Evolutionary conservation across 2,797 vertebrate species (phyloP).

Genomic region (Siniperca undulata): DNA sequence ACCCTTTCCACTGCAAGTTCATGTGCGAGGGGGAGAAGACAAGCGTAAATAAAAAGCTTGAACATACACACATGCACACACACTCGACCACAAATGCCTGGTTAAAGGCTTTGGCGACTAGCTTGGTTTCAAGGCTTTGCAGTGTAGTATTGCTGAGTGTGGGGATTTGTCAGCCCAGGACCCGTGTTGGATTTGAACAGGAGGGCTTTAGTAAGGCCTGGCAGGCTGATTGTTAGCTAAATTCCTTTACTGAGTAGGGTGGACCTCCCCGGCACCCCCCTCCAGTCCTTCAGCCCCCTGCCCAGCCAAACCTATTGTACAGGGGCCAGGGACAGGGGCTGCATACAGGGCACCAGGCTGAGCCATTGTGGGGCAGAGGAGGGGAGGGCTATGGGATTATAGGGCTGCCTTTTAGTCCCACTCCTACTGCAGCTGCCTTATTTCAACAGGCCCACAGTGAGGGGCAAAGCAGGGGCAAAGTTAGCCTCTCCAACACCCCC

Average conservation of each 20-base stretch:
- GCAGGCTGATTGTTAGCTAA: conserved; percentile 77
- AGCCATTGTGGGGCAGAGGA: conserved; percentile 71
- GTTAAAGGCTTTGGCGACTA: conserved; percentile 58
- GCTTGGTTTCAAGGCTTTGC: conserved; percentile 57
- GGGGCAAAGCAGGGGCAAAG: conserved; percentile 46
- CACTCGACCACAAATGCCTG: conserved; percentile 36
- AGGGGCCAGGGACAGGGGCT: conserved; percentile 72
- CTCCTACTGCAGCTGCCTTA: conserved; percentile 75
- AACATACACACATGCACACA: conserved; percentile 34
- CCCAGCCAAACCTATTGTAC: conserved; percentile 77
- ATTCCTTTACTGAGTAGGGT: conserved; percentile 79
- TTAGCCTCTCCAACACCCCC: conserved; percentile 43
- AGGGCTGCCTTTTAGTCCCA: conserved; percentile 77
- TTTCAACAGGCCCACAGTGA: conserved; percentile 61
- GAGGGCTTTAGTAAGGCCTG: conserved; percentile 63
- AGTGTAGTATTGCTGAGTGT: conserved; percentile 59
- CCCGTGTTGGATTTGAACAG: conserved; percentile 65
- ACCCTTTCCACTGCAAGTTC: conserved; percentile 79
- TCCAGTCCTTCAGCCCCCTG: conserved; percentile 63
- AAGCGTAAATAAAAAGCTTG: conserved; percentile 71
- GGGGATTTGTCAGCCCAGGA: conserved; percentile 66
- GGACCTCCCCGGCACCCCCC: conserved; percentile 59
- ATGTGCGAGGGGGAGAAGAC: conserved; percentile 69
- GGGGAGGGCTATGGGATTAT: conserved; percentile 73
- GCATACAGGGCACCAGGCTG: conserved; percentile 74